phyloP scores from a whole-genome alignment of 2,113 vertebrate species.

The Marmota flaviventris region DNA sequence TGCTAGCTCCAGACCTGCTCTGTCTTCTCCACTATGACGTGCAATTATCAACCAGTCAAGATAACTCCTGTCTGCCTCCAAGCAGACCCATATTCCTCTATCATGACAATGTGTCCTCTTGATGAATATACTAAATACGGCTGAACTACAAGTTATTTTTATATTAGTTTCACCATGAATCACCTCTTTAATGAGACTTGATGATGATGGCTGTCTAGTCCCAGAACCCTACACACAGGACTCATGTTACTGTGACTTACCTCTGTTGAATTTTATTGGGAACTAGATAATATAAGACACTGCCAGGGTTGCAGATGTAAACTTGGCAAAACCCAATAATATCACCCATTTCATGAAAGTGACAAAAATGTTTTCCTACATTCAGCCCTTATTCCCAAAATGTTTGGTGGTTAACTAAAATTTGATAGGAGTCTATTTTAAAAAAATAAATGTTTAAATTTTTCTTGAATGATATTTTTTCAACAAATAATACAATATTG shows the following conservation, averaged over 20 bases:
- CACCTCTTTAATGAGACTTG: background rate
- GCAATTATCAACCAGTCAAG: background rate
- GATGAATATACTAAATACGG: background rate
- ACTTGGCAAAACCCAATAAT: background rate
- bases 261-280: background rate
- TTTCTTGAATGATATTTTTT: background rate
- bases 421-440: background rate
- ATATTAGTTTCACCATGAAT: background rate
- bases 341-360: background rate
- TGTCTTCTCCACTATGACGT: background rate
- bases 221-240: background rate
- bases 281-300: background rate
- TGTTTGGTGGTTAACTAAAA: constrained; percentile 6
- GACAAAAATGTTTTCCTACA: background rate
- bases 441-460: background rate
- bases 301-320: background rate
- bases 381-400: background rate
- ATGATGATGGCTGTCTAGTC: background rate
- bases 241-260: background rate
- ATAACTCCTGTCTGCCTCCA: background rate
- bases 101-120: background rate
- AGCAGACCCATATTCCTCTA: background rate
- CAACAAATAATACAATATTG: background rate
- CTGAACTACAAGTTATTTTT: background rate
- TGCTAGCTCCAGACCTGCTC: background rate